Percentiles rank a stretch among this genome's conserved stretches.
Evolutionary conservation across 2,113 vertebrate species (phyloP).

Genomic region (Plectropomus leopardus): DNA sequence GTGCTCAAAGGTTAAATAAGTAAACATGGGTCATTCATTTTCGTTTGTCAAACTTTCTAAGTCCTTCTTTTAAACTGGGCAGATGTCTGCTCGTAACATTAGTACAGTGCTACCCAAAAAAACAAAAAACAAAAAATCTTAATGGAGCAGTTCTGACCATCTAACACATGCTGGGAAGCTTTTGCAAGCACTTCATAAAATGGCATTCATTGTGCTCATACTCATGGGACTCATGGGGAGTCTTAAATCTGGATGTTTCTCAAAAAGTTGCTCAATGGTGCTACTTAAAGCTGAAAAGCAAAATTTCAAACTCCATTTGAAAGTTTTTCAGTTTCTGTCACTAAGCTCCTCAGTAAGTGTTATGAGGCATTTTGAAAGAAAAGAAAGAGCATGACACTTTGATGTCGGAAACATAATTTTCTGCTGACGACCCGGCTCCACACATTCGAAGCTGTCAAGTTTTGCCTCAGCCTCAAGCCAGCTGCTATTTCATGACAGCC

Average conservation of each 20-base stretch:
- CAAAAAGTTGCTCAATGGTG: background rate
- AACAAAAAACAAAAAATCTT: background rate
- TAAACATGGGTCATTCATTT: background rate
- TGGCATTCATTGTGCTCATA: background rate
- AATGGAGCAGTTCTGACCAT: constrained; percentile 7
- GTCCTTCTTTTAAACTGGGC: background rate
- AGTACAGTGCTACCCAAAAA: background rate
- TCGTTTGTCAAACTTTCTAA: background rate
- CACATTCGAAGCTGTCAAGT: background rate
- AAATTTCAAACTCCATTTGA: background rate
- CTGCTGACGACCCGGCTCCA: background rate
- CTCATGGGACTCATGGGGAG: background rate
- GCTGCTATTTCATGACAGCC: background rate
- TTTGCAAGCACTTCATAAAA: constrained; percentile 20
- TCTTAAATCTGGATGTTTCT: background rate
- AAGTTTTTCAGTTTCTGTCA: background rate
- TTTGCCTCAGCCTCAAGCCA: background rate
- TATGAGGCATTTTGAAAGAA: background rate
- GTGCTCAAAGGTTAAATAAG: background rate
- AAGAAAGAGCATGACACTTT: background rate
- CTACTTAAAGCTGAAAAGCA: background rate
- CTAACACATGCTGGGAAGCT: background rate
- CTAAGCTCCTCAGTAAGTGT: background rate
- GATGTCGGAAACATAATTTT: background rate
- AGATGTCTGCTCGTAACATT: background rate